Evolutionary conservation across 2,888 invertebrate genomes (phyloP), one percentile per base, ranked within the genome.

Genomic region (Chouioia cunea): DNA sequence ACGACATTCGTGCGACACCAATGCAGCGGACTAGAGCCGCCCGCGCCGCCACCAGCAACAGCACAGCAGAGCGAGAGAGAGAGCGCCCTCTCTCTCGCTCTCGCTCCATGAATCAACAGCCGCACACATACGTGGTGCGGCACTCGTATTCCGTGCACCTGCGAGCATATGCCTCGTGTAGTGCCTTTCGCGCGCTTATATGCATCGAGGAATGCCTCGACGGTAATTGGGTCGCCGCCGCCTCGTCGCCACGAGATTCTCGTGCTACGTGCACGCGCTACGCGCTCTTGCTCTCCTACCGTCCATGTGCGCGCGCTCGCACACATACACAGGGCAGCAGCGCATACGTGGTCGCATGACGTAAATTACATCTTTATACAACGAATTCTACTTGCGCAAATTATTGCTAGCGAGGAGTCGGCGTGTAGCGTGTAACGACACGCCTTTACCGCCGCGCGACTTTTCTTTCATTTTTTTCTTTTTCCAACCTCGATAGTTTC

Each of bases 301-400:
- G 36, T 36, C 36, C 27, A 27, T n/a, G 6, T 27, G 36, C 6
- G 12, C 6, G 1, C 36, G 12, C 36, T 10, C 36, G 36, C 6
- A 36, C 36, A 8, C 50, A 6, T 8, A 15, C 20, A 27, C 50
- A 43, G 15, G 14, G 16, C 14, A 12, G 47, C 46, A 18, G 16
- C 36, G 36, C 18, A 16, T 12, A 16, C 53, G 18, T 15, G 14
- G 36, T 52, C 63, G 59, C 66, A 63, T 65, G 57, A 63, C 62
- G 71, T 66, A 66, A 71, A 66, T 71, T 71, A 58, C 63, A 59
- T 64, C 59, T 71, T 67, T 67, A 63, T 27, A 46, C 62, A 57
- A 46, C 18, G 52, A 66, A 66, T 57, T 60, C 62, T 36, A 66
- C 66, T 65, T 46, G 70, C 50, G 54, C 57, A 57, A 71, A 71